These are phyloP conservation scores for Drosophila yakuba DNA, from an alignment of 1,140 invertebrate species.

Conservation along the genomic window DNA sequence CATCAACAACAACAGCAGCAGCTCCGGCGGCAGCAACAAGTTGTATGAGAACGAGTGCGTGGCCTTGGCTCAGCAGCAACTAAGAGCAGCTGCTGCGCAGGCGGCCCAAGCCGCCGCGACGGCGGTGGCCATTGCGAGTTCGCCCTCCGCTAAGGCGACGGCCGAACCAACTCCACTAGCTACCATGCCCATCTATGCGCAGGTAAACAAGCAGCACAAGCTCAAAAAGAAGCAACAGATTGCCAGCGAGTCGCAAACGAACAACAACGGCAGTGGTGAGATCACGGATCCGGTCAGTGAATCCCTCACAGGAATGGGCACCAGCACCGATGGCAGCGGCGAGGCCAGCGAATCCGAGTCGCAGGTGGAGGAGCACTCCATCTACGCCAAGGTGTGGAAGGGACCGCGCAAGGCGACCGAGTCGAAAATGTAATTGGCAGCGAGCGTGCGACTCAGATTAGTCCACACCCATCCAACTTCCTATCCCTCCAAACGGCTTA, in stretches of 20 bases:
- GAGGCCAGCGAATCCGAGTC: slow-evolving; percentile 38
- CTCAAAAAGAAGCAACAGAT: slow-evolving; percentile 64
- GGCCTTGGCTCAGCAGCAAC: slow-evolving; percentile 61
- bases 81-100: slow-evolving; percentile 37
- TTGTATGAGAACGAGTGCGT: slow-evolving; percentile 79
- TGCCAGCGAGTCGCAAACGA: slow-evolving; percentile 2
- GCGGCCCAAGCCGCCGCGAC: slow-evolving; percentile 38
- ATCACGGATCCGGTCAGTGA: slow-evolving; percentile 22
- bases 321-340: slow-evolving; percentile 9
- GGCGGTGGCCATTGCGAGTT: slow-evolving; percentile 29
- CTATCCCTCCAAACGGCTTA: not conserved
- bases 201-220: slow-evolving; percentile 84
- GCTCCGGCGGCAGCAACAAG: slow-evolving; percentile 30
- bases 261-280: slow-evolving; percentile 28
- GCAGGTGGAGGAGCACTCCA: slow-evolving; percentile 75
- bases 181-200: slow-evolving; percentile 77
- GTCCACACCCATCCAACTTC: not conserved
- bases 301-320: slow-evolving; percentile 15
- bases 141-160: slow-evolving; percentile 5
- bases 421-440: slow-evolving; percentile 81
- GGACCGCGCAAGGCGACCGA: slow-evolving; percentile 83
- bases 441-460: slow-evolving; percentile 15
- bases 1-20: slow-evolving; percentile 15
- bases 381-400: slow-evolving; percentile 84
- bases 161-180: slow-evolving; percentile 4